Evolutionary conservation across 2,113 vertebrate genomes (phyloP), one percentile per base, ranked within the genome.

Genomic region (Alouatta palliata): DNA sequence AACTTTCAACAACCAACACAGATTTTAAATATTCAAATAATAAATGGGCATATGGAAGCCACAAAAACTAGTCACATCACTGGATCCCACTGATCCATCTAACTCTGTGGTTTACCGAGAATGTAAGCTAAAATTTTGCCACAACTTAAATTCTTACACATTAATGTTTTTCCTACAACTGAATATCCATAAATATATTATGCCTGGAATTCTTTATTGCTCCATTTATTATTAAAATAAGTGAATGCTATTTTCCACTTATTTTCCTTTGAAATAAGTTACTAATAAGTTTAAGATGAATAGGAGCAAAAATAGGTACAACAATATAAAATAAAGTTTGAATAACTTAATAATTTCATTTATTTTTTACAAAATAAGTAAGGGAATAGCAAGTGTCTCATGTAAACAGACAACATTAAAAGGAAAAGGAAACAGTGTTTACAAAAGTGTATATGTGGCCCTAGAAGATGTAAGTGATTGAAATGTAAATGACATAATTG

Each of bases 1-100:
- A 58, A 97, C 96, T 97, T 97, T 97, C 64, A 95, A 95, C 98
- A 98, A 98, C 97, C 89, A 97, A 97, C 92, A 97, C 71, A 95
- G 84, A 98, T 98, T 90, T 98, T 87, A 97, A 90, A 64, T 21
- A 80, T 58, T 92, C 47, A 49, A 75, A 79, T n/a, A 89, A 94
- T 84, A 95, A 79, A 86, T 82, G 25, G 92, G 32, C 9, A 85
- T 30, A 47, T 85, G 64, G 83, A 87, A 94, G 58, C 47, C 43
- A 96, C 23, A 97, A 97, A 98, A 95, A 97, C 25, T 95, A 98
- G 97, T 94, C 91, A 90, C 76, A 96, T 96, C 90, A 49, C n/a
- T 94, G 82, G 68, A 97, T 97, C 96, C 56, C n/a, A 90, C 19
- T 87, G 27, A 93, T 97, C 94, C 91, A 91, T 97, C 76, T 85